Percentiles rank a stretch among this genome's conserved stretches.
Conservation (phyloP, 2,888 invertebrate species). For the Spilosoma lubricipeda region DNA sequence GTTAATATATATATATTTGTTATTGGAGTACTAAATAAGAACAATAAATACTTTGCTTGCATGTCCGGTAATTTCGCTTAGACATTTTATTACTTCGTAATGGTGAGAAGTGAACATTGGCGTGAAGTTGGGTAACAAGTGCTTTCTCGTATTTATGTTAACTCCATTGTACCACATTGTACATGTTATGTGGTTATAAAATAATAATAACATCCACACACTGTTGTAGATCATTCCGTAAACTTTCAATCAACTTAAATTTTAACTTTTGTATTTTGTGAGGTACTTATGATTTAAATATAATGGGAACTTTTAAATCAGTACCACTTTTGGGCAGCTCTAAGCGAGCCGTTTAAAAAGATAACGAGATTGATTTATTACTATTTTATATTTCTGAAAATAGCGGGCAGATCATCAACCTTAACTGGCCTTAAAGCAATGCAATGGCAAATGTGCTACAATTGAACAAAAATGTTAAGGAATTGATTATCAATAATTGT, state of each 20-base stretch:
- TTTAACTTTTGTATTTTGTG: not conserved
- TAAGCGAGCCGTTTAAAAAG: not conserved
- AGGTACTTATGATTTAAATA: not conserved
- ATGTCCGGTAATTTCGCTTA: slow-evolving; percentile 5
- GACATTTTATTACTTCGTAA: slow-evolving; percentile 14
- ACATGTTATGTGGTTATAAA: not conserved
- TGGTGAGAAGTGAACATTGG: not conserved
- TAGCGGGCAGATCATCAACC: not conserved
- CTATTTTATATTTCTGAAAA: not conserved
- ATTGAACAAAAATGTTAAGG: not conserved
- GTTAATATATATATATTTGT: not conserved
- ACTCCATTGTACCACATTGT: not conserved
- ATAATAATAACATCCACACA: not conserved
- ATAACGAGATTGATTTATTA: not conserved
- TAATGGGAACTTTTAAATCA: not conserved
- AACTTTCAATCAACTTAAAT: not conserved
- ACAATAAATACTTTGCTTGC: slow-evolving; percentile 6
- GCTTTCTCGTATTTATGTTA: slow-evolving; percentile 9
- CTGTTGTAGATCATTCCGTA: not conserved
- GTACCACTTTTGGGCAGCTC: not conserved
- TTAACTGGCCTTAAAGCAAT: not conserved
- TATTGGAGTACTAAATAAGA: not conserved
- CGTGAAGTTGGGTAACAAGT: slow-evolving; percentile 9
- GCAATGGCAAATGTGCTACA: not conserved
- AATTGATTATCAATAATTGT: not conserved